Evolutionary conservation across 2,113 vertebrate genomes (phyloP).

Genomic region (Pungitius pungitius): DNA sequence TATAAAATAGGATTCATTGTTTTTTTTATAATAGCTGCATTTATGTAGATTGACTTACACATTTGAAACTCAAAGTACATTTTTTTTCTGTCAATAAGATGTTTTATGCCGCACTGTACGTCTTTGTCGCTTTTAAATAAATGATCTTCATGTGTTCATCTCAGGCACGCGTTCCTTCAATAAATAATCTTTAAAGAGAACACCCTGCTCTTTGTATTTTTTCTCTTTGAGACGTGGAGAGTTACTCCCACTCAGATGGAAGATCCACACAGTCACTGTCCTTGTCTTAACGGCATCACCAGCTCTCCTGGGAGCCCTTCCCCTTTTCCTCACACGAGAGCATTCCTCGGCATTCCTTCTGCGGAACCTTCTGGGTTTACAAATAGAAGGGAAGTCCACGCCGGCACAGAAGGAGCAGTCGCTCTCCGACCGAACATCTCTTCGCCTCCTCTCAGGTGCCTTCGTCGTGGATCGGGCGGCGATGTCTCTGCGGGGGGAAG

Average conservation of each 20-base stretch:
- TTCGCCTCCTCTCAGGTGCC: too few relatives aligned
- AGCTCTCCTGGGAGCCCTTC: conserved; percentile 20
- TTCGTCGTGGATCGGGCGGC: not conserved
- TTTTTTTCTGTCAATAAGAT: not conserved
- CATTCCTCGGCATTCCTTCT: conserved; percentile 13
- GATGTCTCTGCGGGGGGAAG: conserved; percentile 82
- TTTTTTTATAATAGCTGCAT: not conserved
- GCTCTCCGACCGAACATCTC: not conserved
- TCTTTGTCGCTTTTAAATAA: not conserved
- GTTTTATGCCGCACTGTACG: not conserved
- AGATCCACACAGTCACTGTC: conserved; percentile 26
- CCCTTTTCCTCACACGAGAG: conserved; percentile 27
- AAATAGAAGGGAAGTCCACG: conserved; percentile 31
- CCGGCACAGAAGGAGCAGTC: conserved; percentile 34
- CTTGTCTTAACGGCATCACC: conserved; percentile 42
- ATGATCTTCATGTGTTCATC: not conserved
- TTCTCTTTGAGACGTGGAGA: not conserved
- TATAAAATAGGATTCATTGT: not conserved
- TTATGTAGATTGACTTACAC: not conserved
- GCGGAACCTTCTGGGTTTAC: conserved; percentile 20
- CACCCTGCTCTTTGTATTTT: not conserved
- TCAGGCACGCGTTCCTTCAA: not conserved
- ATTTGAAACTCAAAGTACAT: not conserved
- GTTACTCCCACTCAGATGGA: not conserved
- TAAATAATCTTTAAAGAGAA: not conserved